Evolutionary conservation across 2,888 invertebrate species (phyloP).

Genomic region (Tolmerus cingulatus): DNA sequence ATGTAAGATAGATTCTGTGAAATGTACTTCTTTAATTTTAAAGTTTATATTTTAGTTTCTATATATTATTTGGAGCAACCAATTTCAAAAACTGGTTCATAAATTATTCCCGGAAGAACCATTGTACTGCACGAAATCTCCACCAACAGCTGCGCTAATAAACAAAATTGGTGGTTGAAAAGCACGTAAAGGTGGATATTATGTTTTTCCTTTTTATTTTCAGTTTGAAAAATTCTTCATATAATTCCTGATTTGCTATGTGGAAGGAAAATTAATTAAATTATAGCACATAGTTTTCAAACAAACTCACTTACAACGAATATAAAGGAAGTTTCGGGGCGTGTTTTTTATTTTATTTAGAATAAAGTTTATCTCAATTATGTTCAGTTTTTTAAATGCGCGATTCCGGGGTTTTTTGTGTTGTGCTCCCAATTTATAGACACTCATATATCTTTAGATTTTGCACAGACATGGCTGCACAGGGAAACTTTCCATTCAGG

Average conservation of each 20-base stretch:
- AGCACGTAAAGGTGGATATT: neutral
- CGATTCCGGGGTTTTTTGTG: neutral
- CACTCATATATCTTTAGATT: neutral
- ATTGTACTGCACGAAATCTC: neutral
- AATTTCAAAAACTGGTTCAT: neutral
- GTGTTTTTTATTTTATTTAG: neutral
- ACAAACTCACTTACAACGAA: neutral
- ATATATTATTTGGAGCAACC: neutral
- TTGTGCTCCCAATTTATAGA: neutral
- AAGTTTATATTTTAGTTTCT: neutral
- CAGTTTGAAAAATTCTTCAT: neutral
- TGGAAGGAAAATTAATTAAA: neutral
- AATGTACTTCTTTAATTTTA: too few relatives aligned
- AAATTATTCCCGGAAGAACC: neutral
- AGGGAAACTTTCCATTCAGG: neutral
- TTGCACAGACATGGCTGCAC: neutral
- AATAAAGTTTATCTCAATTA: constrained; percentile 16
- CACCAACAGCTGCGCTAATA: neutral
- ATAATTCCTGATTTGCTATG: neutral
- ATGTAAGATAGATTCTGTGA: too few relatives aligned
- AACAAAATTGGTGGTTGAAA: neutral
- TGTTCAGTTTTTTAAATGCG: neutral
- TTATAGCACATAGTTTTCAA: neutral
- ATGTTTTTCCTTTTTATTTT: neutral
- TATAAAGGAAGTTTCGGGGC: neutral